Percentiles rank a stretch among this genome's conserved stretches.
phyloP scores from a whole-genome alignment of 2,888 invertebrate species.

The Cheilosia scutellata region DNA sequence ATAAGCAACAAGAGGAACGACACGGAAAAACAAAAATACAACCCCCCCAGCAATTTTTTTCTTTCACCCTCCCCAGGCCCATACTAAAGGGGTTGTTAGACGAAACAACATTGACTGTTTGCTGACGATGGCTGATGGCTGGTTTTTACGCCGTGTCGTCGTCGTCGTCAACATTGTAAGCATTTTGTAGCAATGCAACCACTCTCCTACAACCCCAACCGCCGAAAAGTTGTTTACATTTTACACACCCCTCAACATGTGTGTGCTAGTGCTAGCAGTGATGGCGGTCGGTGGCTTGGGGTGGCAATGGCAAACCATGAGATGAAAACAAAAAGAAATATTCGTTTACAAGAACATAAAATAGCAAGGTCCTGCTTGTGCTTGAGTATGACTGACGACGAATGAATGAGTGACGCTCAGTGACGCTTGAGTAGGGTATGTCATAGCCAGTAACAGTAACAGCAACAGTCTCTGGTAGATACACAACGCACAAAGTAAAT shows the following conservation, averaged over 20 bases:
- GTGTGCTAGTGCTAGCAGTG: not conserved
- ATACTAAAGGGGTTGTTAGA: constrained; percentile 16
- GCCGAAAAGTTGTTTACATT: not conserved
- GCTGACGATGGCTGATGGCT: constrained; percentile 36
- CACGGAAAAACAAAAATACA: not conserved
- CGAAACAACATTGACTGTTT: constrained; percentile 29
- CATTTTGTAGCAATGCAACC: constrained; percentile 3
- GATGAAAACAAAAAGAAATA: constrained; percentile 15
- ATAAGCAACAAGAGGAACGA: constrained; percentile 15
- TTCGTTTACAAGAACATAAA: constrained; percentile 51
- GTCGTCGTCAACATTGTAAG: constrained; percentile 33
- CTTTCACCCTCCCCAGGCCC: not conserved
- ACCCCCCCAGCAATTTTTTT: not conserved
- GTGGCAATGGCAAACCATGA: not conserved
- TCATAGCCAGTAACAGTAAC: constrained; percentile 42
- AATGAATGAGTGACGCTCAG: constrained; percentile 39
- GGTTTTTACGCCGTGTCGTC: constrained; percentile 20
- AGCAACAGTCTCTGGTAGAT: not conserved
- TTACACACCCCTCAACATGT: constrained; percentile 22
- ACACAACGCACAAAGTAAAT: constrained; percentile 22
- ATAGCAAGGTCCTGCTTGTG: constrained; percentile 48
- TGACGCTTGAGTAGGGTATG: constrained; percentile 37
- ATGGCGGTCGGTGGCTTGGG: constrained; percentile 16
- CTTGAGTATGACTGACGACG: constrained; percentile 26
- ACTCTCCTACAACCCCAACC: not conserved